Base-by-base conservation (phyloP, 2,888 invertebrate species). In the Himalopsyche anomala region DNA sequence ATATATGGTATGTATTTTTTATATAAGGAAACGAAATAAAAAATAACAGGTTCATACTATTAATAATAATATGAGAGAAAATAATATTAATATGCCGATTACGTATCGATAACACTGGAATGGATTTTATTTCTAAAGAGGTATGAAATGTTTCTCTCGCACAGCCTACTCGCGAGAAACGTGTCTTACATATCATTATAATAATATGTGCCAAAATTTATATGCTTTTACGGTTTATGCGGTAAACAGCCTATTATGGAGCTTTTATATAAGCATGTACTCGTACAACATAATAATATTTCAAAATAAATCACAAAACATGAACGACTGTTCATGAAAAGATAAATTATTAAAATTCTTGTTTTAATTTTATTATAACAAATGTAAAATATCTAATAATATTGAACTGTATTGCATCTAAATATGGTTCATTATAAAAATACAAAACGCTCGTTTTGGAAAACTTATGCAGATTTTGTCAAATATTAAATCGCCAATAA, bases 171-270 rank as follows among this genome's bases (percentile, higher is more conserved):
- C 36, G 69, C 69, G 19, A 69, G 28, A 69, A 69, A 69, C 69
- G 69, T 69, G 69, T 69, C 69, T 69, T 69, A 19, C 69, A 69
- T 69, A 69, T 69, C 56, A 56, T 28, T 69, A 69, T 69, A 28
- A 69, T 69, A 28, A 69, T 28, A 69, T 69, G 69, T 69, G 36
- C 69, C 28, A 69, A 69, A 69, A 69, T 69, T 69, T 69, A 69
- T 69, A 69, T 69, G 69, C 69, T 69, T 69, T 69, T 69, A 69
- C 69, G 36, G 69, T 69, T 69, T 69, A 69, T 69, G 69, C 69
- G 69, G 69, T 69, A 69, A 69, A 69, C 69, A 69, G 69, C 69
- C 69, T 69, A 69, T 69, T 69, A 69, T 69, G 69, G 36, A 28
- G 69, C 69, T 69, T 51, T 69, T 69, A 69, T 69, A 69, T 28